These are phyloP conservation scores for Phataginus tricuspis DNA, from an alignment of 2,797 vertebrate species.

Conservation along the genomic window DNA sequence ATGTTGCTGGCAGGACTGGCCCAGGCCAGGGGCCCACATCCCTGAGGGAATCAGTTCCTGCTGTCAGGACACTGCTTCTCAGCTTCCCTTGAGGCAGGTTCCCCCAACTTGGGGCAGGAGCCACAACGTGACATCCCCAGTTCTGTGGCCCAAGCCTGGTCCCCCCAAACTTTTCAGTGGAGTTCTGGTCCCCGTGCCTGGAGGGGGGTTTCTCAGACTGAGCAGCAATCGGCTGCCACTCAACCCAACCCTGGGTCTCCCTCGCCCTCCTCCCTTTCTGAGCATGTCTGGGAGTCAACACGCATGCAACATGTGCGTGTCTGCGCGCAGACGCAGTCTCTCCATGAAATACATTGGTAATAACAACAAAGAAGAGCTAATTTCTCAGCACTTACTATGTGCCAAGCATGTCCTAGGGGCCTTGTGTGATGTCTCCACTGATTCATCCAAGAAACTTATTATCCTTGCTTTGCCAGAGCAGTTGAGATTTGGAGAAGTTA, in stretches of 20 bases:
- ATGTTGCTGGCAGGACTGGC: slow-evolving; percentile 41
- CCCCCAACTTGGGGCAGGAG: background rate
- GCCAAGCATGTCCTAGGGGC: background rate
- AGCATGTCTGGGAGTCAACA: background rate
- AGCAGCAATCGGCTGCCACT: background rate
- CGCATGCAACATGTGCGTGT: background rate
- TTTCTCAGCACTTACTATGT: background rate
- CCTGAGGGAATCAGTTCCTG: slow-evolving; percentile 56
- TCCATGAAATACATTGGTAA: background rate
- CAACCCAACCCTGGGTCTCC: background rate
- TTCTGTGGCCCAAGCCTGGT: background rate
- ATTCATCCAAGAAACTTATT: background rate
- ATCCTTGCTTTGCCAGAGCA: background rate
- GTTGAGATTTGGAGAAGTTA: background rate
- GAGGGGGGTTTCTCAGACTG: background rate
- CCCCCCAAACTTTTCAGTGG: background rate
- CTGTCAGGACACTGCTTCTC: background rate
- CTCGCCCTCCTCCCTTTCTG: background rate
- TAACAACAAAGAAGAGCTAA: background rate
- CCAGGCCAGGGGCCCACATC: background rate
- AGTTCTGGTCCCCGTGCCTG: background rate
- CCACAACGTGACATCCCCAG: background rate
- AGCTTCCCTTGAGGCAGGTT: background rate
- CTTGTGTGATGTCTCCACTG: background rate
- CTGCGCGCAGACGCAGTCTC: accelerated